Percentiles rank a stretch among this genome's conserved stretches.
phyloP scores from a whole-genome alignment of 2,113 vertebrate species.

The Callionymus lyra region DNA sequence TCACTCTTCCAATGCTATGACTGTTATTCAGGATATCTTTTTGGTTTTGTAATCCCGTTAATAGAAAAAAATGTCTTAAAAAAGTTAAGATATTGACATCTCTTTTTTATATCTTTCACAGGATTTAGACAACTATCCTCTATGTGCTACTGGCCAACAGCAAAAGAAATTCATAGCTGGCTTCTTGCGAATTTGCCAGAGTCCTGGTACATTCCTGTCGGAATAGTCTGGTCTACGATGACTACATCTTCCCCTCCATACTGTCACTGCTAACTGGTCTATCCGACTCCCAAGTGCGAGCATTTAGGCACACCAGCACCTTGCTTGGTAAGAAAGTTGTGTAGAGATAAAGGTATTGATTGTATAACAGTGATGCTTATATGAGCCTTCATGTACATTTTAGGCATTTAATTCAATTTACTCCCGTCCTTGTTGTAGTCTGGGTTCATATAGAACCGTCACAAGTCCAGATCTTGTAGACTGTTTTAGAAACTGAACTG shows the following conservation, averaged over 20 bases:
- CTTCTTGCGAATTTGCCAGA: slow-evolving; percentile 69
- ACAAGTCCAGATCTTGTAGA: no score
- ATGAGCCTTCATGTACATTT: no score
- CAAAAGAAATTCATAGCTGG: slow-evolving; percentile 68
- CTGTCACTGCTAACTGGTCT: slow-evolving; percentile 76
- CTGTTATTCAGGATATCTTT: no score
- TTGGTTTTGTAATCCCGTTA: neutral
- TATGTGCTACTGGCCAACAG: slow-evolving; percentile 55
- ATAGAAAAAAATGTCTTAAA: neutral
- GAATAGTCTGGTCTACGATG: slow-evolving; percentile 74
- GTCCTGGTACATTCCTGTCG: slow-evolving; percentile 67
- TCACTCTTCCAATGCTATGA: no score
- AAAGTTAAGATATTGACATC: neutral
- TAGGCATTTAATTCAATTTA: no score
- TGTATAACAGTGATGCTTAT: neutral
- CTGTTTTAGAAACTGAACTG: no score
- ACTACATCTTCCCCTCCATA: slow-evolving; percentile 71
- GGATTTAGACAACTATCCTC: slow-evolving; percentile 73
- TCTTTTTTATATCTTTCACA: slow-evolving; percentile 20
- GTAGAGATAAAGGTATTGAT: no score
- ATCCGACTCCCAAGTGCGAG: slow-evolving; percentile 82
- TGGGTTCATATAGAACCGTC: no score
- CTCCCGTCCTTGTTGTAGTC: no score
- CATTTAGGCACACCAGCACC: slow-evolving; percentile 86
- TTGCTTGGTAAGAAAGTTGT: slow-evolving; percentile 68